A percentile compares a stretch with the other conserved stretches of the same genome.
These are phyloP conservation scores for Elaphurus davidianus DNA, from an alignment of 2,113 vertebrate genomes.

Conservation along the genomic window DNA sequence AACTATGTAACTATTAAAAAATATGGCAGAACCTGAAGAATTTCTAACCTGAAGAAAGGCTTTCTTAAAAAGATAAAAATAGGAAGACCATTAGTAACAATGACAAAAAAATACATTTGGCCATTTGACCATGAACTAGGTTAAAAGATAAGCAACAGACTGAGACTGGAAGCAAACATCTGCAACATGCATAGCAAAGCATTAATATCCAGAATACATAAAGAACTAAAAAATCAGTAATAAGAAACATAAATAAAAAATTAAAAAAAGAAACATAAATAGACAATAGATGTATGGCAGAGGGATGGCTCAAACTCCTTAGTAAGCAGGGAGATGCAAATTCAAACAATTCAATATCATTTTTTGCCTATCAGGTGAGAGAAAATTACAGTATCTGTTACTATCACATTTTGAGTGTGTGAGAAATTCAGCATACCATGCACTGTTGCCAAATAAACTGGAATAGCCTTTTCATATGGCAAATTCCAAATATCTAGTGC, in stretches of 20 bases:
- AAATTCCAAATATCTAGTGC: not conserved
- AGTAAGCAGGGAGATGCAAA: not conserved
- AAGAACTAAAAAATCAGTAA: slow-evolving; percentile 1
- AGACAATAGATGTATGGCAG: not conserved
- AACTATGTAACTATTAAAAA: not conserved
- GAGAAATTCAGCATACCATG: not conserved
- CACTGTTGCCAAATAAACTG: not conserved
- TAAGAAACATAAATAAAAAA: not conserved
- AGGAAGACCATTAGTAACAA: not conserved
- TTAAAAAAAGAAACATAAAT: not conserved
- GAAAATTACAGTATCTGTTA: not conserved
- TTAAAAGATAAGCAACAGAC: not conserved
- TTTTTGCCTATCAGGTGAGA: not conserved
- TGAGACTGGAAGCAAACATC: not conserved
- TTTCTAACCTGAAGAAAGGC: slow-evolving; percentile 5
- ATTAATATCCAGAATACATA: not conserved
- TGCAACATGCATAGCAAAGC: not conserved
- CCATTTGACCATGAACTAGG: not conserved
- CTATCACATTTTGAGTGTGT: not conserved
- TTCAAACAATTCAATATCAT: not conserved
- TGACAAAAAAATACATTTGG: not conserved
- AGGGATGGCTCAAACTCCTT: not conserved
- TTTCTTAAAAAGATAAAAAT: slow-evolving; percentile 13
- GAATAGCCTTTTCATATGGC: not conserved
- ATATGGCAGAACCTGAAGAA: not conserved